A percentile compares a stretch with the other conserved stretches of the same genome.
These are phyloP conservation scores for Pampus argenteus DNA, from an alignment of 2,797 vertebrate species.

Conservation along the genomic window DNA sequence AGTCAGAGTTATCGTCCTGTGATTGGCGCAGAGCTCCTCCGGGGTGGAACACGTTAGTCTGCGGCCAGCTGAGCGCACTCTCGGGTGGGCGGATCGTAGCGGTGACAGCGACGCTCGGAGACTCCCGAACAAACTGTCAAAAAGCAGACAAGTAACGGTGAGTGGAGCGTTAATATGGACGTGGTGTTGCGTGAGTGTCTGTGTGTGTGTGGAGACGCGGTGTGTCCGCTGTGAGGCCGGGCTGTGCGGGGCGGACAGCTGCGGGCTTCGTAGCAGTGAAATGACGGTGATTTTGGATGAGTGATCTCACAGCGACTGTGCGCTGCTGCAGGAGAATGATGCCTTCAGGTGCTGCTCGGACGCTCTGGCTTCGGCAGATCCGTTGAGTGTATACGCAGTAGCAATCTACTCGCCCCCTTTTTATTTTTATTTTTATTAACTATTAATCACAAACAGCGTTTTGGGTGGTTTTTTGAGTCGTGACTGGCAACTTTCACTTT, in stretches of 20 bases:
- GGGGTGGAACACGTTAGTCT: slow-evolving; percentile 37
- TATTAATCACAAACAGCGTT: neutral
- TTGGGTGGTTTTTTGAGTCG: neutral
- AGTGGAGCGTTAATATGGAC: slow-evolving; percentile 61
- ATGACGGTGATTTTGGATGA: slow-evolving; percentile 81
- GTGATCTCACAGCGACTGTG: slow-evolving; percentile 69
- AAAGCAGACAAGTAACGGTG: slow-evolving; percentile 82
- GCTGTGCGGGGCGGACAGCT: neutral
- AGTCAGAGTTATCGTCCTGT: fast-evolving
- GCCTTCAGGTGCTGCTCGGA: slow-evolving; percentile 73
- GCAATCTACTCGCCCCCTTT: fast-evolving
- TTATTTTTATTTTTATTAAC: neutral
- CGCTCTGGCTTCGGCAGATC: slow-evolving; percentile 33
- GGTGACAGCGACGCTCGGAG: slow-evolving; percentile 79
- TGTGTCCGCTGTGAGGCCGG: neutral
- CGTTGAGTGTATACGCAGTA: neutral
- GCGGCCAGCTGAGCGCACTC: slow-evolving; percentile 57
- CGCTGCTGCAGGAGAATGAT: slow-evolving; percentile 52
- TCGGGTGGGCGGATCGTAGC: slow-evolving; percentile 81
- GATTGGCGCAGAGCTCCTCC: slow-evolving; percentile 65
- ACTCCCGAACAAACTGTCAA: slow-evolving; percentile 80
- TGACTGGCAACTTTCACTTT: neutral
- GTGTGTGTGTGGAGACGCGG: too few relatives aligned
- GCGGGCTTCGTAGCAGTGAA: slow-evolving; percentile 51
- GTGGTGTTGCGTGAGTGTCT: neutral